Base-by-base conservation (phyloP, 1,140 invertebrate genomes). In the Chironomus striatipennis region DNA sequence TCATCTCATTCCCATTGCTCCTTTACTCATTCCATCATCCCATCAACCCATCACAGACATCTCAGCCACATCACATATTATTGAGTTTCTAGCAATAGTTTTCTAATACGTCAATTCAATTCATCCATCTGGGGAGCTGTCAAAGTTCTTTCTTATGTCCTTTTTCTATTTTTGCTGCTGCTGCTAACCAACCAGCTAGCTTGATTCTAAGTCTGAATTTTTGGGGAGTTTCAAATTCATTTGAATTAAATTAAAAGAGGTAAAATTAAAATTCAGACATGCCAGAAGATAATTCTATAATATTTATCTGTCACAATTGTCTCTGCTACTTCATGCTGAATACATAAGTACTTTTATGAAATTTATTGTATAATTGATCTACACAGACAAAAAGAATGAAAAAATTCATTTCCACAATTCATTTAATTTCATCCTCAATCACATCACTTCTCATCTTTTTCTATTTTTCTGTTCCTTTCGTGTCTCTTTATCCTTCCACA, bases 31-130 rank as follows among this genome's bases (percentile, higher is more conserved):
- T n/a, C n/a, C n/a, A n/a, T n/a, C n/a, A n/a, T n/a, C n/a, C n/a
- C n/a, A n/a, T n/a, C n/a, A n/a, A 34, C 1, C 24, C 24, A 34
- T 34, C 24, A 34, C 24, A 34, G 24, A 34, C 24, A 34, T 34
- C 24, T 34, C 24, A 34, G 24, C 5, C 24, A 34, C 24, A 34
- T 34, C 24, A 34, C 24, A 34, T 34, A 34, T 34, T 47, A 10
- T n/a, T 57, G 47, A 47, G 12, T n/a, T 34, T 57, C 47, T 57
- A 57, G n/a, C n/a, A 57, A 57, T 57, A 57, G 47, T 57, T 57
- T 57, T 57, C 47, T 57, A 57, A 57, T 57, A 12, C n/a, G 47
- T 57, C 47, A 57, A 57, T 57, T 57, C 47, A 57, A 15, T 57
- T 57, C 47, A 57, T n/a, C n/a, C 47, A 57, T 57, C 47, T 57